Evolutionary conservation across 1,140 invertebrate genomes (phyloP).

Genomic region (Lycorma delicatula): DNA sequence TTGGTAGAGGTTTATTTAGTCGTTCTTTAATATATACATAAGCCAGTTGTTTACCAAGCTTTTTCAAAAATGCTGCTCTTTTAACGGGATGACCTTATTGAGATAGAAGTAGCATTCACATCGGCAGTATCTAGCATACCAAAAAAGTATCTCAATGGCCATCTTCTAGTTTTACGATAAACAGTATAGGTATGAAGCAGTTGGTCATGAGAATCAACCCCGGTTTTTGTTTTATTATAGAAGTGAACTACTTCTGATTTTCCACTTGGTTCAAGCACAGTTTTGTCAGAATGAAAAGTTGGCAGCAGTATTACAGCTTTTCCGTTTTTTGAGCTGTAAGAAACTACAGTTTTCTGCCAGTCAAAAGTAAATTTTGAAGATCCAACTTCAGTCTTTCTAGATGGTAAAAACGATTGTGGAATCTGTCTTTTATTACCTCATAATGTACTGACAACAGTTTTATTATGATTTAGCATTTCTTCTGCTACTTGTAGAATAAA

Average conservation of each 20-base stretch:
- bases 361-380: not conserved
- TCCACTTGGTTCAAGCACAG: not conserved
- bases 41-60: too few relatives aligned
- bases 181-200: not conserved
- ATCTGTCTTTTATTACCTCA: constrained; percentile 38
- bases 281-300: not conserved
- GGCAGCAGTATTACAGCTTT: not conserved
- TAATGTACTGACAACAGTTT: constrained; percentile 35
- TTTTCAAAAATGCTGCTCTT: too few relatives aligned
- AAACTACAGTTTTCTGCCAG: not conserved
- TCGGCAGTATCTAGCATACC: too few relatives aligned
- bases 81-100: too few relatives aligned
- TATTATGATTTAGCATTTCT: constrained; percentile 32
- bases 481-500: constrained; percentile 33
- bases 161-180: not conserved
- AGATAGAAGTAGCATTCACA: too few relatives aligned
- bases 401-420: constrained; percentile 17
- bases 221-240: not conserved
- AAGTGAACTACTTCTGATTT: not conserved
- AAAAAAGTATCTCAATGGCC: not conserved
- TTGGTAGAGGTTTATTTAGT: too few relatives aligned
- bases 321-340: not conserved
- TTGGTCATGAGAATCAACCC: not conserved
- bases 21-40: too few relatives aligned
- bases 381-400: not conserved